Evolutionary conservation across 2,888 invertebrate genomes (phyloP), one percentile per base, ranked within the genome.

Genomic region (Agrilus biguttatus): DNA sequence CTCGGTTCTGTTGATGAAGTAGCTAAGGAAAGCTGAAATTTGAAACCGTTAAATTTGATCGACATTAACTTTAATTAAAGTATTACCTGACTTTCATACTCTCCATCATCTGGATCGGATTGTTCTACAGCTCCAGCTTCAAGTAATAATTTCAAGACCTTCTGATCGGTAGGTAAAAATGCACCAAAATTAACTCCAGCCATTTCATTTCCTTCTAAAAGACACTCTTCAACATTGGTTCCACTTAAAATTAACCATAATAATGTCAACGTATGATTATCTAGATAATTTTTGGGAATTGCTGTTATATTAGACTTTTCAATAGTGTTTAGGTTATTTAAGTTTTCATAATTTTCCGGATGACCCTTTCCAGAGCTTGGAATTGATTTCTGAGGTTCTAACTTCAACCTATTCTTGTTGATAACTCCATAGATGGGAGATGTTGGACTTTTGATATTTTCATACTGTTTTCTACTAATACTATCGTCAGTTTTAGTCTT

Each of bases 171-270:
- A 3, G 80, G 77, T 62, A 80, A 66, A 38, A 74, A 74, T 1
- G 76, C 73, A 14, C 73, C 73, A 33, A 74, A 71, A 55, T 66
- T 64, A 6, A 74, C 61, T 3, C 66, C 64, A 1, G 64, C 61
- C 57, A 64, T 63, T 44, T 63, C 65, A 47, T 63, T 63, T 5
- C 65, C 65, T 45, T 66, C 67, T 48, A 68, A 47, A 21, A 78
- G 57, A 12, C 77, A 77, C 0, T 74, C 69, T 48, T 78, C 78
- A 2, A 78, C 72, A 45, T 73, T 72, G 51, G 77, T 70, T 0
- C 83, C 81, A 32, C 80, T 80, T 47, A 77, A 74, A 40, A 87
- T 66, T 51, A 89, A 71, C 87, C 87, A 88, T 32, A 89, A 70
- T 12, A 80, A 72, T 8, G 80, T 77, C 41, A 86, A 66, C 1